Base-by-base conservation (phyloP, 2,888 invertebrate species). In the Chirona hameri region DNA sequence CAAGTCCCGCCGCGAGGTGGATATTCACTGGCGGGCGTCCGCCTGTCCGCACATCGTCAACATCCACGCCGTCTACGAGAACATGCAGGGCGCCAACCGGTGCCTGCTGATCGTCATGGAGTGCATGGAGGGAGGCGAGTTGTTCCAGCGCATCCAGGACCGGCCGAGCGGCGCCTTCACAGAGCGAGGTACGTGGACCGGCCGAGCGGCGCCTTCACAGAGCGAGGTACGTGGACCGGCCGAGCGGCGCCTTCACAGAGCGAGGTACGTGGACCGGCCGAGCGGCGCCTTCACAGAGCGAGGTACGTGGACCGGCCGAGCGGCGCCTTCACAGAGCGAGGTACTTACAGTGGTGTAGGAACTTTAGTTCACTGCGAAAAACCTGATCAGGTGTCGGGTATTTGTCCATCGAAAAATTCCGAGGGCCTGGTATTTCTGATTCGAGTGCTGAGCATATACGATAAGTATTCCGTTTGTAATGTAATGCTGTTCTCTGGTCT, bases 61-160 rank as follows among this genome's bases (percentile, higher is more conserved):
- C 88, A 92, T 95, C 72, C 91, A 93, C 85, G 98, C 99, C 89
- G 97, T 99, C 48, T 99, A 97, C 89, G 98, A 98, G 89, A 99
- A 99, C 89, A 92, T 93, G n/a, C 97, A 98, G 87, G 93, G 93
- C 84, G 95, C 94, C 18, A 93, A 94, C 86, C 93, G 94, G 86
- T 99, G 98, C 89, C 91, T 99, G 3, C 91, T 99, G 14, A 96
- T 99, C 65, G 94, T 99, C n/a, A 99, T 99, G 99, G 99, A 99
- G 91, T 97, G 98, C 87, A 99, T 99, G 99, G 96, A 96, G 88
- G 99, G 99, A 9, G 99, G 99, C 0, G 99, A 99, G 88, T 90
- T 99, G 83, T 99, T 99, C 90, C 95, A 95, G 88, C 91, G 98
- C 87, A 99, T 99, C 87, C 98, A 99, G 90, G 97, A 98, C 86